A percentile compares a stretch with the other conserved stretches of the same genome.
These are phyloP conservation scores for Scopus umbretta DNA, from an alignment of 2,113 vertebrate species.

Conservation along the genomic window DNA sequence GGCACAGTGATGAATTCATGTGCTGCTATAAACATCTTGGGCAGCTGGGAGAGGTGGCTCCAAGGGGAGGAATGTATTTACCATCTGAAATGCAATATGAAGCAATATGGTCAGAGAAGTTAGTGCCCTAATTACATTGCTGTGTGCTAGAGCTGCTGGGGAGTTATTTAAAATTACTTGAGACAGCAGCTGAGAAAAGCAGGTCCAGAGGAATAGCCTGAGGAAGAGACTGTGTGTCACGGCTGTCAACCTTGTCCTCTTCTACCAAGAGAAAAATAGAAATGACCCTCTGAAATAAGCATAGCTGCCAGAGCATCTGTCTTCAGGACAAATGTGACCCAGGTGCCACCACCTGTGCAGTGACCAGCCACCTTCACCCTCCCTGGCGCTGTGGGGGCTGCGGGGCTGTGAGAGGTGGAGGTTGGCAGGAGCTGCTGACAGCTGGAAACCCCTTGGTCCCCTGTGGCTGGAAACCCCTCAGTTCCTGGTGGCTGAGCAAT, in stretches of 20 bases:
- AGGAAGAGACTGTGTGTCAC: conserved; percentile 18
- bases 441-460: not conserved
- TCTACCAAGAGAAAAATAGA: not conserved
- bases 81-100: conserved; percentile 38
- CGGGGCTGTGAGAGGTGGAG: not conserved
- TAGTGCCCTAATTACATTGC: conserved; percentile 49
- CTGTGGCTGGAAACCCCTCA: not conserved
- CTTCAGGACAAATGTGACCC: not conserved
- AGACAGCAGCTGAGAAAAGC: conserved; percentile 46
- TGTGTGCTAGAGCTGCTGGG: not conserved
- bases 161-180: conserved; percentile 45
- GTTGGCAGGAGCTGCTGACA: not conserved
- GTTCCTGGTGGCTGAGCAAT: not conserved
- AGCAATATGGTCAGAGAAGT: conserved; percentile 51
- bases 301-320: not conserved
- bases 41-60: not conserved
- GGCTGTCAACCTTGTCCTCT: not conserved
- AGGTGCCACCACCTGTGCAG: not conserved
- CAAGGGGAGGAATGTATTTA: conserved; percentile 22
- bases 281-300: not conserved
- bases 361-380: not conserved
- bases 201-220: not conserved
- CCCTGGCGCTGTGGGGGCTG: rapidly evolving
- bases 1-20: conserved; percentile 14
- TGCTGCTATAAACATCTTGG: not conserved